phyloP scores from a whole-genome alignment of 2,888 invertebrate genomes.

The Ligdia adustata region DNA sequence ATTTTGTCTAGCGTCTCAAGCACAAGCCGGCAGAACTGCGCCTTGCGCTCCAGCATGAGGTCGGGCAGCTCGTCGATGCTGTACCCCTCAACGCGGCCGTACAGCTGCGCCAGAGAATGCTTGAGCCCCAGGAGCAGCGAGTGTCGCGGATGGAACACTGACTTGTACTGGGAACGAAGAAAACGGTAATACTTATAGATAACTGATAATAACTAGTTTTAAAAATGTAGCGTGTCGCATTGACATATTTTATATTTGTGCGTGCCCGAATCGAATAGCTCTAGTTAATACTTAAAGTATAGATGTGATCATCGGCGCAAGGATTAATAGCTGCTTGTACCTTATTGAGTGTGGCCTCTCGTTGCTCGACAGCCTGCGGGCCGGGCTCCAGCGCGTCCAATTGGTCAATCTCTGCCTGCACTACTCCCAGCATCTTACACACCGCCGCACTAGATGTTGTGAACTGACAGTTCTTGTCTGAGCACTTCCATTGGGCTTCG shows the following conservation, averaged over 20 bases:
- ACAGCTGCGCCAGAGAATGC: slow-evolving; percentile 89
- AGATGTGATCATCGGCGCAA: too few relatives aligned
- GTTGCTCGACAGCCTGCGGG: slow-evolving; percentile 84
- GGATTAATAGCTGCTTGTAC: slow-evolving; percentile 39
- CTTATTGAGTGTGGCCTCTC: slow-evolving; percentile 86
- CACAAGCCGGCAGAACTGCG: slow-evolving; percentile 88
- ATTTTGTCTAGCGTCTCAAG: slow-evolving; percentile 88
- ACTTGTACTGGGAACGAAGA: slow-evolving; percentile 79
- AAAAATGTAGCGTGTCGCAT: too few relatives aligned
- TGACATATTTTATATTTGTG: too few relatives aligned
- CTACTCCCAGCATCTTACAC: slow-evolving; percentile 84
- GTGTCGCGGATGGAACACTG: slow-evolving; percentile 90
- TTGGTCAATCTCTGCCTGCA: slow-evolving; percentile 87
- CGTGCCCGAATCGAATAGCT: too few relatives aligned
- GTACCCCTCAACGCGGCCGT: slow-evolving; percentile 90
- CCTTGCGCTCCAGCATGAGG: slow-evolving; percentile 89
- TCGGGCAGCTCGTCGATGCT: slow-evolving; percentile 88
- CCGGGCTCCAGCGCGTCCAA: slow-evolving; percentile 85
- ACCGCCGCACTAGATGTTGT: slow-evolving; percentile 85
- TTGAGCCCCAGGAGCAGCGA: slow-evolving; percentile 87
- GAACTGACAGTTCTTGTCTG: slow-evolving; percentile 85
- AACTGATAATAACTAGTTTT: too few relatives aligned
- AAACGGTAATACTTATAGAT: background rate
- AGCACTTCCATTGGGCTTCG: slow-evolving; percentile 86
- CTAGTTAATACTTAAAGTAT: too few relatives aligned